phyloP scores from a whole-genome alignment of 2,797 vertebrate species.

The Argyrosomus regius region DNA sequence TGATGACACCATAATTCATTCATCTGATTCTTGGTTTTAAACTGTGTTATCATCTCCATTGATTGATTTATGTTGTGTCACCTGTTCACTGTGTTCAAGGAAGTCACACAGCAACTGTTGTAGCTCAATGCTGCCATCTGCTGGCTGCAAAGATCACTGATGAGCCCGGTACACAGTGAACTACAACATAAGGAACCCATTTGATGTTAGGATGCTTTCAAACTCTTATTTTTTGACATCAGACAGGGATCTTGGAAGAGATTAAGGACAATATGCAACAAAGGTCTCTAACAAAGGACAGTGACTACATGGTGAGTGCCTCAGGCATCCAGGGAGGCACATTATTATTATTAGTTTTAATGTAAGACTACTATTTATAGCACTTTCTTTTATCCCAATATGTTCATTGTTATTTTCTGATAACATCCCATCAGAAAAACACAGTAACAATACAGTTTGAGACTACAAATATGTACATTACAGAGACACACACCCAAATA shows the following conservation, averaged over 20 bases:
- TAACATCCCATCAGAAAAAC: too few relatives aligned
- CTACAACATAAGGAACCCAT: not conserved
- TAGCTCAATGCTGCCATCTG: slow-evolving; percentile 69
- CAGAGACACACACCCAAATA: too few relatives aligned
- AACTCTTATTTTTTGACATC: not conserved
- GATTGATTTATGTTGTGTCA: not conserved
- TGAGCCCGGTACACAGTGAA: not conserved
- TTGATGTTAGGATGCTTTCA: not conserved
- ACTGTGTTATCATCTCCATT: not conserved
- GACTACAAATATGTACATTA: too few relatives aligned
- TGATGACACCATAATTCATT: not conserved
- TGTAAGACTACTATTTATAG: not conserved
- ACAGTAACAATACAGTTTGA: too few relatives aligned
- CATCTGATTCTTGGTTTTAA: not conserved
- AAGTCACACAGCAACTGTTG: not conserved
- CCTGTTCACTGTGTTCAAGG: not conserved
- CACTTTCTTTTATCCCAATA: too few relatives aligned
- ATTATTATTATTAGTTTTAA: not conserved
- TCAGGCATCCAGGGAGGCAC: too few relatives aligned
- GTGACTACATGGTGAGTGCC: not conserved
- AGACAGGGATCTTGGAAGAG: not conserved
- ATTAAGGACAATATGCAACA: not conserved
- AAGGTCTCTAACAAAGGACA: not conserved
- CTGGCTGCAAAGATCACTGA: slow-evolving; percentile 27
- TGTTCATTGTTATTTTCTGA: too few relatives aligned